Base-by-base conservation (phyloP, 2,797 vertebrate genomes). In the Loris lydekkerianus region DNA sequence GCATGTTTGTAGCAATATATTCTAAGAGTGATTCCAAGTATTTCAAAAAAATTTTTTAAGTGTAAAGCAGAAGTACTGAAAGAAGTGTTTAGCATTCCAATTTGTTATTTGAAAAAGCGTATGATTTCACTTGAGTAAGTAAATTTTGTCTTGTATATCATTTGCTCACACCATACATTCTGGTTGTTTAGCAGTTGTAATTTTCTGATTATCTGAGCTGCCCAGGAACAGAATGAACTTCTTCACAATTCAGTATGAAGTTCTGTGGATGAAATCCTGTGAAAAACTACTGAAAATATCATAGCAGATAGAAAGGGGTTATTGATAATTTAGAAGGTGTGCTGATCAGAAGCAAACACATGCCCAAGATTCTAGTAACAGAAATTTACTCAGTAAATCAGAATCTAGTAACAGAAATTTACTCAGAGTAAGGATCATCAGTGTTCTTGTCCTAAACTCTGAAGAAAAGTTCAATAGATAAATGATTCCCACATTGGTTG, bases 251-350 rank as follows among this genome's bases (percentile, higher is more conserved):
- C 87, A 76, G 77, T 56, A 70, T 49, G 70, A 76, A 92, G 20
- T 23, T 46, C 15, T 31, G 27, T 34, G 7, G 13, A 37, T 86
- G 3, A 87, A 85, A 67, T 58, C n/a, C 69, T 70, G 14, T 56
- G 73, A 91, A 23, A 73, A 73, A 78, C 78, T 63, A 61, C n/a
- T 72, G 14, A 31, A 67, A 77, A 27, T 53, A 58, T 56, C 34
- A 80, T 21, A 84, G 77, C 7, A 82, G 17, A 70, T 10, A 72
- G 31, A 80, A 94, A 93, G 56, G 15, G 8, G 7, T 37, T 25
- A 40, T 8, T 72, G 76, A 65, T 53, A 60, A 77, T 93, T 91
- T 93, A 72, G 37, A 89, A 93, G n/a, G 20, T 85, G 91, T 49
- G 88, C n/a, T 86, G 4, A 60, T 58, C 34, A 88, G 53, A 88